Base-by-base conservation (phyloP, 2,113 vertebrate species). In the Haemorhous mexicanus region DNA sequence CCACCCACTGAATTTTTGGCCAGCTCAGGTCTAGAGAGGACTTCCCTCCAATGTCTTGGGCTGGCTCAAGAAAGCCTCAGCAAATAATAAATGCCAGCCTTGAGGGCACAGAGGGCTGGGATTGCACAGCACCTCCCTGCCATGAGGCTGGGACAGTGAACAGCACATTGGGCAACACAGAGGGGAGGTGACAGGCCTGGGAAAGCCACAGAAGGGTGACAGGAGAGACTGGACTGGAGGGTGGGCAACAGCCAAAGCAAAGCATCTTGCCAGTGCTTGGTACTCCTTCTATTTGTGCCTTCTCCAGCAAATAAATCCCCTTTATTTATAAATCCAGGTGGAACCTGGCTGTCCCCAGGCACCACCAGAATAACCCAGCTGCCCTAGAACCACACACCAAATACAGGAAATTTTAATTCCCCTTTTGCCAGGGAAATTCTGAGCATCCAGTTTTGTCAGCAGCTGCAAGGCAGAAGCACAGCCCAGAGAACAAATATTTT, bases 11-110 rank as follows among this genome's bases (percentile, higher is more conserved):
- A 46, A 62, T 63, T 73, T 89, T 58, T 84, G 50, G 59, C 62
- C 74, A 73, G 81, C 58, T 47, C 74, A 62, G 49, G 27, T 72
- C 43, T 46, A 17, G 66, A 85, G 74, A 80, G 27, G 78, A 67
- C 43, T 39, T 87, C 78, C 78, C 78, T 69, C 4, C 84, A 85
- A 28, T 18, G 66, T 10, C 62, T 86, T 5, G 21, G 44, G 63
- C 41, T 89, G 64, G 55, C 67, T 69, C 32, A 35, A 41, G 93
- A 84, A 84, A 86, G 33, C 30, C 79, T 84, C 30, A 32, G 39
- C 27, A n/a, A 47, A n/a, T 63, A 41, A 92, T n/a, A 55, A 86
- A 83, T 61, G 83, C 64, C 92, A 93, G 90, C 50, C 72, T 68
- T 23, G 88, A 37, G 93, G 83, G 79, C 79, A 87, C 0, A 0